Conservation (phyloP, 2,797 vertebrate genomes). For the Triplophysa yarkandensis region DNA sequence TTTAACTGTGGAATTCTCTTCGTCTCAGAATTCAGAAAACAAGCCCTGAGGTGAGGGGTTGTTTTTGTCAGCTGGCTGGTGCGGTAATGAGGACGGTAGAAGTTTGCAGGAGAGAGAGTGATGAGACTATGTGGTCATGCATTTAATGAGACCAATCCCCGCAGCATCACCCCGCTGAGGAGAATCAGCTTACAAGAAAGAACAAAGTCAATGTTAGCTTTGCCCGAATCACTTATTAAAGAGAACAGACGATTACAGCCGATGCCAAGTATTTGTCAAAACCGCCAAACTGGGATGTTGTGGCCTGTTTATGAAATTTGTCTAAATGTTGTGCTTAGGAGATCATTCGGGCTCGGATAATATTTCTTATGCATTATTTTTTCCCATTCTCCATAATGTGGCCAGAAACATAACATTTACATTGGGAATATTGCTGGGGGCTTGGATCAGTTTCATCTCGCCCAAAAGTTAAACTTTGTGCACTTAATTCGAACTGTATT, state of each 20-base stretch:
- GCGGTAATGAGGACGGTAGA: constrained; percentile 30
- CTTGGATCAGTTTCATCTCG: neutral
- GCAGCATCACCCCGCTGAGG: constrained; percentile 5
- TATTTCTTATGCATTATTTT: neutral
- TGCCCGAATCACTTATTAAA: neutral
- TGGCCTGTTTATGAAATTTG: neutral
- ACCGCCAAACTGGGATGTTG: neutral
- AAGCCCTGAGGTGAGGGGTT: constrained; percentile 23
- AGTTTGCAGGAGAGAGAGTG: constrained; percentile 14
- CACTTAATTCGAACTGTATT: too few species aligned
- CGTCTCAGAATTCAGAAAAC: constrained; percentile 13
- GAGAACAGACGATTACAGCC: neutral
- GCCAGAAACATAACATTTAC: neutral
- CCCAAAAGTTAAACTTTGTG: too few species aligned
- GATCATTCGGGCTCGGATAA: neutral
- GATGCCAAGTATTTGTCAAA: constrained; percentile 1
- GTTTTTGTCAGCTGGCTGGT: constrained; percentile 24
- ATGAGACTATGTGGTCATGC: constrained; percentile 37
- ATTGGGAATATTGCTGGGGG: neutral
- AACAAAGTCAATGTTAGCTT: constrained; percentile 12
- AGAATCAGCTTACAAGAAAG: constrained; percentile 3
- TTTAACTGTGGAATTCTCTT: constrained; percentile 4
- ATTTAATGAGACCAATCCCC: constrained; percentile 39
- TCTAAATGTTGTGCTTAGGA: neutral
- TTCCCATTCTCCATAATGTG: neutral